phyloP scores from a whole-genome alignment of 1,140 invertebrate genomes.

The Polypedilum pembai region DNA sequence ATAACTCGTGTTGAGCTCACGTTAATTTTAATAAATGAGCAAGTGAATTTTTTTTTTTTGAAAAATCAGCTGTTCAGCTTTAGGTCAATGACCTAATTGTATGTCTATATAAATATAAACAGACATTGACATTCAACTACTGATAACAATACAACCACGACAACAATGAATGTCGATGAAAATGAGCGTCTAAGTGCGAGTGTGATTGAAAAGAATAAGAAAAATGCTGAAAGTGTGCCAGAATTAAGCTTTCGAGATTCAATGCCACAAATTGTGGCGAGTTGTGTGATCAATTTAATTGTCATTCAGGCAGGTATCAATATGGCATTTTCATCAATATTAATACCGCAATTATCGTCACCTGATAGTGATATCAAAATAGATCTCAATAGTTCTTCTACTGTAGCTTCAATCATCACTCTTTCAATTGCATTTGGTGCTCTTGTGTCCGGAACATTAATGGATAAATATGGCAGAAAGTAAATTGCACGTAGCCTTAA shows the following conservation, averaged over 20 bases:
- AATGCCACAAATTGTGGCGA: slow-evolving; percentile 42
- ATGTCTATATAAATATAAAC: too few relatives aligned
- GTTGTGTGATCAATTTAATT: slow-evolving; percentile 43
- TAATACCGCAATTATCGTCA: slow-evolving; percentile 44
- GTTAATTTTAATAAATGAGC: too few relatives aligned
- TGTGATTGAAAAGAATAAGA: too few relatives aligned
- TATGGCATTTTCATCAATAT: slow-evolving; percentile 49
- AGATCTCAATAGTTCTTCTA: slow-evolving; percentile 35
- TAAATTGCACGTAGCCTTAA: slow-evolving; percentile 25
- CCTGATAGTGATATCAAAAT: slow-evolving; percentile 35
- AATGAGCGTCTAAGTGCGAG: too few relatives aligned
- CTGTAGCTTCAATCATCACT: slow-evolving; percentile 50
- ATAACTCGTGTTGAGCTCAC: too few relatives aligned
- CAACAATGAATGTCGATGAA: too few relatives aligned
- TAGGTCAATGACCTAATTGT: too few relatives aligned
- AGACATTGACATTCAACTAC: too few relatives aligned
- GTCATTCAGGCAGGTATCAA: slow-evolving; percentile 49
- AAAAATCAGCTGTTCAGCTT: too few relatives aligned
- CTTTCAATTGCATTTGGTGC: slow-evolving; percentile 50
- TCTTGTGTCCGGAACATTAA: slow-evolving; percentile 48
- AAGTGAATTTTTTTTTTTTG: too few relatives aligned
- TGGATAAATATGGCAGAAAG: slow-evolving; percentile 59
- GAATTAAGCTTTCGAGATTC: background rate
- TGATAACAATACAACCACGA: too few relatives aligned
- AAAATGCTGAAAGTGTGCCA: background rate